These are phyloP conservation scores for Aldrovandia affinis DNA, from an alignment of 2,797 vertebrate genomes.

Conservation along the genomic window DNA sequence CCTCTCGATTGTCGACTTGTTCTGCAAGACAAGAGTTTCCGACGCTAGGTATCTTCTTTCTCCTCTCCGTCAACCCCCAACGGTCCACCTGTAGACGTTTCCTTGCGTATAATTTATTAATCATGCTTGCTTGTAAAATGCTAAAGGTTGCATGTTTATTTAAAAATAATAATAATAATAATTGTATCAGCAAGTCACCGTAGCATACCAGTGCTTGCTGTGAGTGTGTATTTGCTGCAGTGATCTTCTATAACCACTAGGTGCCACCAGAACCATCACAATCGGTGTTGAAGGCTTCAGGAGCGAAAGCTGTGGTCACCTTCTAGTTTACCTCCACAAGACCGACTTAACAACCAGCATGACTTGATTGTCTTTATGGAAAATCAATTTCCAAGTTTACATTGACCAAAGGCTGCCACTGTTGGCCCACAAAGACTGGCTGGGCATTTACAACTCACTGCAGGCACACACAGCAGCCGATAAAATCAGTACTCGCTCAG, in stretches of 20 bases:
- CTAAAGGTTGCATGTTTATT: neutral
- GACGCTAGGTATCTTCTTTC: neutral
- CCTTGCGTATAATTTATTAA: neutral
- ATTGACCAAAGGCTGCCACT: neutral
- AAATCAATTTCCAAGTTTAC: neutral
- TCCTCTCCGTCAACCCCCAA: neutral
- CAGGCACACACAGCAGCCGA: neutral
- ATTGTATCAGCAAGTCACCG: too few relatives aligned
- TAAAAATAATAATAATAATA: too few relatives aligned
- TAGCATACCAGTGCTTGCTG: neutral
- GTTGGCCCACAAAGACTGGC: neutral
- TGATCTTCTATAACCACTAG: conserved; percentile 50
- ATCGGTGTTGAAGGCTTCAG: neutral
- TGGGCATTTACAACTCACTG: neutral
- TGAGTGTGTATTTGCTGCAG: conserved; percentile 34
- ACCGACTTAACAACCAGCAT: neutral
- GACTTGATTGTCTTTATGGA: neutral
- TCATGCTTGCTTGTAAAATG: neutral
- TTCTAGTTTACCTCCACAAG: neutral
- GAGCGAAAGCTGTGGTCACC: neutral
- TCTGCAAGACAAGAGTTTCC: neutral
- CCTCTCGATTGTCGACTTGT: neutral
- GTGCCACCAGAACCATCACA: conserved; percentile 45
- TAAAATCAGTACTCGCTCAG: conserved; percentile 57
- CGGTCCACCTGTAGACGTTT: neutral